Evolutionary conservation across 1,140 invertebrate genomes (phyloP).

Genomic region (Apis laboriosa): DNA sequence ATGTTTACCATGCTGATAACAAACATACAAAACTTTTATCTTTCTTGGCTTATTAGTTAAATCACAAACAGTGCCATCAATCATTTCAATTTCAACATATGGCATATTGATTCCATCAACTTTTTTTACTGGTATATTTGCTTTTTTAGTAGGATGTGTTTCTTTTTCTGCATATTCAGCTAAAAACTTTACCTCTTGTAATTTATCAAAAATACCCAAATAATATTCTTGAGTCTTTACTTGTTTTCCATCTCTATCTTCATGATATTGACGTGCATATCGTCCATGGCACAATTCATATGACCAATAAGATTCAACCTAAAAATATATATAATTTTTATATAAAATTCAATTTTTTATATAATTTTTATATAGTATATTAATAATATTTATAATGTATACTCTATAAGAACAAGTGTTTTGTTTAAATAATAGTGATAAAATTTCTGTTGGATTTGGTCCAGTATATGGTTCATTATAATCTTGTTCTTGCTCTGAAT

Average conservation of each 20-base stretch:
- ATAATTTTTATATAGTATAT: background rate
- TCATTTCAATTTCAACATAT: conserved; percentile 90
- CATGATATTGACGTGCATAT: conserved; percentile 96
- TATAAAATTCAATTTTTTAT: background rate
- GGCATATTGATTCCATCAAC: conserved; percentile 93
- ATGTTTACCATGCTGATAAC: conserved; percentile 92
- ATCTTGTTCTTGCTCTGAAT: conserved; percentile 82
- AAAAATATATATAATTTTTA: conserved; percentile 48
- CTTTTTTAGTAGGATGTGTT: conserved; percentile 79
- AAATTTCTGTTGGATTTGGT: conserved; percentile 87
- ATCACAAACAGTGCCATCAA: conserved; percentile 94
- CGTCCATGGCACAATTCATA: conserved; percentile 98
- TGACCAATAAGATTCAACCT: conserved; percentile 97
- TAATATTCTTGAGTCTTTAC: conserved; percentile 91
- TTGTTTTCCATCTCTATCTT: conserved; percentile 94
- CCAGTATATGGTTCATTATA: conserved; percentile 85
- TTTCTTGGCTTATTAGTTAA: conserved; percentile 90
- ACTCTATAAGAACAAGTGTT: conserved; percentile 91
- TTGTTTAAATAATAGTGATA: conserved; percentile 88
- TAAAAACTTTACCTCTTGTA: conserved; percentile 78
- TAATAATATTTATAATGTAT: conserved; percentile 55
- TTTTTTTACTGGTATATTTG: conserved; percentile 84
- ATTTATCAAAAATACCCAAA: conserved; percentile 87
- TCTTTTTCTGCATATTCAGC: conserved; percentile 82
- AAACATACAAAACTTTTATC: conserved; percentile 92